Evolutionary conservation across 2,797 vertebrate species (phyloP).

Genomic region (Acanthurus tractus): DNA sequence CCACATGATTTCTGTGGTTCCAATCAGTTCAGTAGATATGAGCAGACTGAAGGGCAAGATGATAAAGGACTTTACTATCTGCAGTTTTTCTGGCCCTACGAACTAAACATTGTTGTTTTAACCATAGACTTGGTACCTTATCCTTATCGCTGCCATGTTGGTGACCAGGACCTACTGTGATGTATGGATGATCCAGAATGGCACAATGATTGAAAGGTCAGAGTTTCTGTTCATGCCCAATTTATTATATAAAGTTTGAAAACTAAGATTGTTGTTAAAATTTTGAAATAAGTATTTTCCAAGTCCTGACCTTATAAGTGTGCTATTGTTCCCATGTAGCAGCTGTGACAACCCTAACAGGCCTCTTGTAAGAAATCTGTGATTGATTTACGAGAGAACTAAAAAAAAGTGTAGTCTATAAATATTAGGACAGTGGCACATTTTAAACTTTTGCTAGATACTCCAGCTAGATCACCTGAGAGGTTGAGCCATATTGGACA

Average conservation of each 20-base stretch:
- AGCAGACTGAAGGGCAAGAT: conserved; percentile 22
- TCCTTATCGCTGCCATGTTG: conserved; percentile 94
- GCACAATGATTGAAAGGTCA: conserved; percentile 98
- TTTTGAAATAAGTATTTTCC: not conserved
- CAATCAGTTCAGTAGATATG: conserved; percentile 35
- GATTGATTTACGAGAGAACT: not conserved
- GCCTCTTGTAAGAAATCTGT: not conserved
- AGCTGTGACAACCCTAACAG: not conserved
- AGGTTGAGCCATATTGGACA: no score
- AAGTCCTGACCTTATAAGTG: not conserved
- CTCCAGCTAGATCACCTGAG: not conserved
- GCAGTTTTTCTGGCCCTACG: conserved; percentile 2
- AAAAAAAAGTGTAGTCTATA: not conserved
- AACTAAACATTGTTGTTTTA: conserved; percentile 15
- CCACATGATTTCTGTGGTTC: not conserved
- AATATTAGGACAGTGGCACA: not conserved
- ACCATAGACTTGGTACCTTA: conserved; percentile 91
- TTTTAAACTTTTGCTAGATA: not conserved
- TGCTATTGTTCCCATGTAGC: not conserved
- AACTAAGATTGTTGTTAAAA: not conserved
- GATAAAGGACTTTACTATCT: conserved; percentile 34
- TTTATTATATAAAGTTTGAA: not conserved
- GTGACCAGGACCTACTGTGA: conserved; percentile 97
- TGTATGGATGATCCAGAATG: conserved; percentile 99
- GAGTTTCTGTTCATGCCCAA: not conserved